Base-by-base conservation (phyloP, 2,888 invertebrate species). In the Aromia moschata region DNA sequence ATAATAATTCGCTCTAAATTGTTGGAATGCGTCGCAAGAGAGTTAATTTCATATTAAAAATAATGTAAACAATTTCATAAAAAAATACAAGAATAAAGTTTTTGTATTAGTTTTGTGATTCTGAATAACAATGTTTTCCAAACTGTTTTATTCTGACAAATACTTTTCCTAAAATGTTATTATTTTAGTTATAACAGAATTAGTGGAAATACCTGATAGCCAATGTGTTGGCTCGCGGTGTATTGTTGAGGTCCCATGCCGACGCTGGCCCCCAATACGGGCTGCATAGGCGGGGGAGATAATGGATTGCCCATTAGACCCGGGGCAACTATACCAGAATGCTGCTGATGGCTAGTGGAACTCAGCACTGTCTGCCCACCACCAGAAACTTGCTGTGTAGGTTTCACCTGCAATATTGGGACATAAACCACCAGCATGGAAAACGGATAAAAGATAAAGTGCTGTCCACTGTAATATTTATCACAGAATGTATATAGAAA, bases 331-430 rank as follows among this genome's bases (percentile, higher is more conserved):
- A 80, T 77, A 15, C 77, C 77, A 1, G 80, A 78, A 67, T 80
- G 80, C 44, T 79, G 75, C 56, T 83, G 83, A 64, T 83, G 82
- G 47, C 68, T 67, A 1, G 52, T 41, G 1, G 41, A 17, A 31
- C 52, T 52, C 18, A 52, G 2, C 15, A 40, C 52, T 14, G 71
- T 36, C 12, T 67, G 67, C 7, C 60, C 59, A 10, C 51, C 38
- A 3, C 65, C 64, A 1, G 72, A 67, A 44, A 93, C 86, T 80
- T 93, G 94, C 79, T 94, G 93, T 2, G 87, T 87, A 56, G 93
- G 93, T 80, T 93, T 93, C 72, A 93, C 93, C 86, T 88, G 46
- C 9, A 65, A n/a, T n/a, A n/a, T n/a, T n/a, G n/a, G n/a, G n/a
- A n/a, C n/a, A n/a, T n/a, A n/a, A n/a, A n/a, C n/a, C n/a, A n/a